A percentile compares a stretch with the other conserved stretches of the same genome.
Evolutionary conservation across 2,888 invertebrate species (phyloP).

Genomic region (Andrena bicolor): DNA sequence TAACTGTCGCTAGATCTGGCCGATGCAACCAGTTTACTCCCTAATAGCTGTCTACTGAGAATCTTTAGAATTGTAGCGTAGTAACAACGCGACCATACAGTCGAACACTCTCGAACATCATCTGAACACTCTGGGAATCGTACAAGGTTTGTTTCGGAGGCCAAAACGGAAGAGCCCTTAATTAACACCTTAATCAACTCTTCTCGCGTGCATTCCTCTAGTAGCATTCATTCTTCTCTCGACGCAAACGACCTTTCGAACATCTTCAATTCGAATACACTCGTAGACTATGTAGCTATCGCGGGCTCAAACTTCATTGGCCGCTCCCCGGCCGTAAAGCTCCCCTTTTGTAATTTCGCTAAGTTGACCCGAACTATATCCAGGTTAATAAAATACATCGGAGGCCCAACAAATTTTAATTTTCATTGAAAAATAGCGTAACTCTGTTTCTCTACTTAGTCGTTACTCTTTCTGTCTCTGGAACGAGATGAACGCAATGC

Average conservation of each 20-base stretch:
- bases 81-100: slow-evolving; percentile 60
- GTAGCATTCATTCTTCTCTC: slow-evolving; percentile 59
- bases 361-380: not conserved
- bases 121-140: slow-evolving; percentile 46
- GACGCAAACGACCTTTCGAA: slow-evolving; percentile 54
- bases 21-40: slow-evolving; percentile 45
- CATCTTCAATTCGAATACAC: slow-evolving; percentile 53
- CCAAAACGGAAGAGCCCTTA: slow-evolving; percentile 53
- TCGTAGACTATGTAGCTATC: slow-evolving; percentile 68
- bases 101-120: slow-evolving; percentile 38
- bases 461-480: too few species aligned
- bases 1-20: slow-evolving; percentile 48
- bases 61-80: slow-evolving; percentile 69
- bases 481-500: too few species aligned
- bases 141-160: slow-evolving; percentile 46
- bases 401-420: too few species aligned
- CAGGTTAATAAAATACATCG: not conserved
- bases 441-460: too few species aligned
- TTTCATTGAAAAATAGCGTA: too few species aligned
- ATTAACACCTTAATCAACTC: slow-evolving; percentile 37
- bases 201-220: slow-evolving; percentile 23
- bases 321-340: not conserved
- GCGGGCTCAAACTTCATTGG: slow-evolving; percentile 1
- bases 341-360: not conserved
- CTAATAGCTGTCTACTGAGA: slow-evolving; percentile 65